These are phyloP conservation scores for Ptychadena robeensis DNA, from an alignment of 2,797 vertebrate species.

Conservation along the genomic window DNA sequence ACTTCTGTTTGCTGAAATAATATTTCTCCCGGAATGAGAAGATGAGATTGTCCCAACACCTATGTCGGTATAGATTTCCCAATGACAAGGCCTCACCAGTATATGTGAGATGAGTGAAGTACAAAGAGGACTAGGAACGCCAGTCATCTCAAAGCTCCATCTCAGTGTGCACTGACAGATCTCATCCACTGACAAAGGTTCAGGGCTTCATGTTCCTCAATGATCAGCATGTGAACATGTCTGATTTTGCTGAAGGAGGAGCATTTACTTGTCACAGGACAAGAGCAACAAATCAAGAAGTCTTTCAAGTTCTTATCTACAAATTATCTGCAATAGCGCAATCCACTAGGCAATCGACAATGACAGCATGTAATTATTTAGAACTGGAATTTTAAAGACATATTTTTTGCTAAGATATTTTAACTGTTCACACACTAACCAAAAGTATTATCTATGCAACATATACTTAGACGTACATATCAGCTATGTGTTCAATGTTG, in stretches of 20 bases:
- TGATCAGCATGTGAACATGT: conserved; percentile 21
- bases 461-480: no score
- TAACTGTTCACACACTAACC: background rate
- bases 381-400: background rate
- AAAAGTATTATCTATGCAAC: background rate
- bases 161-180: background rate
- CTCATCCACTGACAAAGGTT: conserved; percentile 11
- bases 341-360: background rate
- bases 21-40: conserved; percentile 22
- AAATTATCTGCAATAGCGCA: conserved; percentile 12
- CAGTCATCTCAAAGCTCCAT: conserved; percentile 8
- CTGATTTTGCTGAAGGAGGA: conserved; percentile 16
- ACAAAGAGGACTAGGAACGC: conserved; percentile 6
- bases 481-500: no score
- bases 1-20: conserved; percentile 31
- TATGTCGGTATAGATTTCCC: background rate
- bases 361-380: conserved; percentile 19
- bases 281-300: conserved; percentile 14
- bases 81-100: background rate
- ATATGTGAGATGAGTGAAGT: conserved; percentile 10
- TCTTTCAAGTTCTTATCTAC: conserved; percentile 37
- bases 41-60: background rate
- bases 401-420: background rate
- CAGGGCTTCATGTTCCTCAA: background rate
- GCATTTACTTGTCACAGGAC: background rate